These are phyloP conservation scores for Rutilus rutilus DNA, from an alignment of 2,113 vertebrate genomes.

Conservation along the genomic window DNA sequence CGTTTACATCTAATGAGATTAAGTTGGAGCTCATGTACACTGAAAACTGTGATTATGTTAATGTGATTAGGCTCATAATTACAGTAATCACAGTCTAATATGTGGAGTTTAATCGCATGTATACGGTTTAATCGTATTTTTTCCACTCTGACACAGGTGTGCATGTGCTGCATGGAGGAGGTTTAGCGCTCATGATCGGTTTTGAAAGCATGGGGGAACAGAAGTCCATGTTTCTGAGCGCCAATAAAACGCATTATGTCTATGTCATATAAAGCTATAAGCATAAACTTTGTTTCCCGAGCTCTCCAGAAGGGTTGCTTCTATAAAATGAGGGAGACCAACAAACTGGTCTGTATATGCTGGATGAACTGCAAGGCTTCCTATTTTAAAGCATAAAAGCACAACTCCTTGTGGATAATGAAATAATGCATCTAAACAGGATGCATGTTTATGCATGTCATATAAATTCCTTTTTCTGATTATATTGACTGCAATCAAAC, in stretches of 20 bases:
- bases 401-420: not conserved
- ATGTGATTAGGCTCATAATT: constrained; percentile 14
- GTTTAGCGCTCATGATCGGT: not conserved
- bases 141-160: not conserved
- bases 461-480: not conserved
- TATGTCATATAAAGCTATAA: not conserved
- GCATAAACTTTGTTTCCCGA: not conserved
- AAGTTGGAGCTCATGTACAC: constrained; percentile 11
- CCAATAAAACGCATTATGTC: not conserved
- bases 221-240: not conserved
- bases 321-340: not conserved
- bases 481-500: not conserved
- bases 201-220: not conserved
- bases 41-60: constrained; percentile 9
- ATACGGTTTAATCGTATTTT: not conserved
- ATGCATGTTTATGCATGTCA: not conserved
- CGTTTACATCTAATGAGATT: not conserved
- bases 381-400: not conserved
- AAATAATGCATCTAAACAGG: not conserved
- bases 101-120: not conserved
- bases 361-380: not conserved
- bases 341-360: not conserved
- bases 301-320: not conserved
- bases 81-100: constrained; percentile 6
- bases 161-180: not conserved